phyloP scores from a whole-genome alignment of 2,888 invertebrate genomes.

The Euzophera pinguis region DNA sequence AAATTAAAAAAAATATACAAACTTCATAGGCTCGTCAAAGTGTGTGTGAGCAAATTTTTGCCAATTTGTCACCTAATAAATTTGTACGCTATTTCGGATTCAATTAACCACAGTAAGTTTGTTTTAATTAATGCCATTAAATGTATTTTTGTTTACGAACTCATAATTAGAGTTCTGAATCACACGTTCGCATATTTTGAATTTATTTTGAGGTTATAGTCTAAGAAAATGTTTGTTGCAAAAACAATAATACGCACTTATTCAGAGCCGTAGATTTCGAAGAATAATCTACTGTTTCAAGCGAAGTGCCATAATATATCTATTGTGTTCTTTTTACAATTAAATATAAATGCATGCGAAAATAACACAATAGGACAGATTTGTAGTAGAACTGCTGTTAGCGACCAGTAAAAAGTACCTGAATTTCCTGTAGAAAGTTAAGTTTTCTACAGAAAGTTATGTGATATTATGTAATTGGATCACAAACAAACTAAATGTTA shows the following conservation, averaged over 20 bases:
- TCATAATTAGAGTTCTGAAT: neutral
- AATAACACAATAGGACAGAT: neutral
- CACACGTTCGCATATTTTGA: neutral
- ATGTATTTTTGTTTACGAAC: neutral
- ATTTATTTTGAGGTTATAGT: neutral
- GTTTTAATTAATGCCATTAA: neutral
- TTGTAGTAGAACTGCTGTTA: neutral
- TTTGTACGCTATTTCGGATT: neutral
- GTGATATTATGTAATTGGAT: too few species aligned
- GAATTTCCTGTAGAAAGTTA: too few species aligned
- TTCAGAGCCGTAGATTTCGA: constrained; percentile 55
- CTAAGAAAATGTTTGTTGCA: neutral
- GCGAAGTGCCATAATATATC: constrained; percentile 41
- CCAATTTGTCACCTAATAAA: neutral
- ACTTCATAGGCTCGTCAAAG: neutral
- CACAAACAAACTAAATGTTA: too few species aligned
- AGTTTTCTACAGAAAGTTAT: too few species aligned
- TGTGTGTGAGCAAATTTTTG: neutral
- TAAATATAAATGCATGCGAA: neutral
- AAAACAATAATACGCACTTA: constrained; percentile 36
- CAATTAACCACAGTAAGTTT: neutral
- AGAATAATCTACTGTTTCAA: constrained; percentile 48
- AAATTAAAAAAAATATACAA: too few species aligned
- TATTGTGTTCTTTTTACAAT: constrained; percentile 4
- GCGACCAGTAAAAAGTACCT: too few species aligned